phyloP scores from a whole-genome alignment of 2,888 invertebrate genomes.

The Sarcophaga subvicina region DNA sequence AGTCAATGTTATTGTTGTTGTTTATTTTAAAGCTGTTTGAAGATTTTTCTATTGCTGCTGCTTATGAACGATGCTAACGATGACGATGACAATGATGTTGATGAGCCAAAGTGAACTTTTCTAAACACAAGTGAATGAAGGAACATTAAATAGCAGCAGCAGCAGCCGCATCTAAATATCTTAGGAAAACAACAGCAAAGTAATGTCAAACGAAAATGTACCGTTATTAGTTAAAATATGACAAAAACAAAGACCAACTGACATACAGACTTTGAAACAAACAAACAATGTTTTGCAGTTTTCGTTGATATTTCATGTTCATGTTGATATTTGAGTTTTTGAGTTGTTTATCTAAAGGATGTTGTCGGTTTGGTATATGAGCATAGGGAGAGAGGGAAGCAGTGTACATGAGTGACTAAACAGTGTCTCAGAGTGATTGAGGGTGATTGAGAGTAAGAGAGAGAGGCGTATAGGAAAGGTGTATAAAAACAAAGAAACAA shows the following conservation, averaged over 20 bases:
- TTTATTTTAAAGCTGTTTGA: slow-evolving; percentile 8
- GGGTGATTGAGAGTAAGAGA: too few species aligned
- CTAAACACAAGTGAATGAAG: slow-evolving; percentile 52
- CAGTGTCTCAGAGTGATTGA: too few species aligned
- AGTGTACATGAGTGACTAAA: too few species aligned
- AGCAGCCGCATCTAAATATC: slow-evolving; percentile 39
- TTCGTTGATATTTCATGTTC: slow-evolving; percentile 53
- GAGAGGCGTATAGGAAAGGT: neutral
- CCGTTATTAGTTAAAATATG: slow-evolving; percentile 70
- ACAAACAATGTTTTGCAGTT: slow-evolving; percentile 44
- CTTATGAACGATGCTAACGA: slow-evolving; percentile 32
- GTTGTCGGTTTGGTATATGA: slow-evolving; percentile 36
- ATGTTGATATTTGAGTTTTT: slow-evolving; percentile 56
- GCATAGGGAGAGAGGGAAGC: too few species aligned
- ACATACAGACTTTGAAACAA: neutral
- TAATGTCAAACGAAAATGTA: slow-evolving; percentile 70
- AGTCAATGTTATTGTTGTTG: neutral
- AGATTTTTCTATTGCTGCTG: slow-evolving; percentile 21
- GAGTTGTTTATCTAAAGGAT: slow-evolving; percentile 59
- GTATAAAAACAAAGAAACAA: slow-evolving; percentile 30
- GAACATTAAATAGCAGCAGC: slow-evolving; percentile 12
- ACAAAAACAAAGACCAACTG: slow-evolving; percentile 59
- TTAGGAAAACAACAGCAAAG: slow-evolving; percentile 47
- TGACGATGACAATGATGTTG: slow-evolving; percentile 3
- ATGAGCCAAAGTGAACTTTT: slow-evolving; percentile 47